Conservation (phyloP, 2,113 vertebrate genomes). For the Casuarius casuarius region DNA sequence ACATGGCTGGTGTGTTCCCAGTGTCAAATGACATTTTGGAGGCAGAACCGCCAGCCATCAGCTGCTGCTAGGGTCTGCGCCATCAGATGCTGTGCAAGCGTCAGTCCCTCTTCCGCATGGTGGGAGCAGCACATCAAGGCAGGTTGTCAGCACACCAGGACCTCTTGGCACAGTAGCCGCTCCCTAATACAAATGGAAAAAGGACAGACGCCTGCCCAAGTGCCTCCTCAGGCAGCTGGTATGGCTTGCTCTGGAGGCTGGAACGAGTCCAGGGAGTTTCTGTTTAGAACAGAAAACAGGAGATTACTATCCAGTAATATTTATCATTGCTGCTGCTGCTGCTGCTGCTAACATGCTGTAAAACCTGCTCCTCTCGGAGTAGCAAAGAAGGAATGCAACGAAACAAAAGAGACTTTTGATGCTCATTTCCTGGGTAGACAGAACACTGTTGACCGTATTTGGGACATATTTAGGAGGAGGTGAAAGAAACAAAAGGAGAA, state of each 20-base stretch:
- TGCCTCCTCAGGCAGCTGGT: not conserved
- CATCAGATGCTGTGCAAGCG: fast-evolving
- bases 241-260: not conserved
- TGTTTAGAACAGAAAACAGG: not conserved
- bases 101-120: not conserved
- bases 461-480: not conserved
- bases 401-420: not conserved
- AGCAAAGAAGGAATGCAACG: not conserved
- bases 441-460: not conserved
- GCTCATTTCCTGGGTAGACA: not conserved
- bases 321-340: not conserved
- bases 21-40: not conserved
- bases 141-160: not conserved
- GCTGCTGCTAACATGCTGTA: not conserved
- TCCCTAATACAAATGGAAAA: not conserved
- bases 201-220: not conserved
- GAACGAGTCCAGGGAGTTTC: not conserved
- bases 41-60: fast-evolving
- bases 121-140: not conserved
- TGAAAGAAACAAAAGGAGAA: not conserved
- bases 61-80: not conserved
- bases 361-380: not conserved
- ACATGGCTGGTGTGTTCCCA: not conserved
- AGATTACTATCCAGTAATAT: not conserved
- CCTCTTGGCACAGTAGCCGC: not conserved